phyloP scores from a whole-genome alignment of 2,113 vertebrate species.

The Psephotus haematonotus region DNA sequence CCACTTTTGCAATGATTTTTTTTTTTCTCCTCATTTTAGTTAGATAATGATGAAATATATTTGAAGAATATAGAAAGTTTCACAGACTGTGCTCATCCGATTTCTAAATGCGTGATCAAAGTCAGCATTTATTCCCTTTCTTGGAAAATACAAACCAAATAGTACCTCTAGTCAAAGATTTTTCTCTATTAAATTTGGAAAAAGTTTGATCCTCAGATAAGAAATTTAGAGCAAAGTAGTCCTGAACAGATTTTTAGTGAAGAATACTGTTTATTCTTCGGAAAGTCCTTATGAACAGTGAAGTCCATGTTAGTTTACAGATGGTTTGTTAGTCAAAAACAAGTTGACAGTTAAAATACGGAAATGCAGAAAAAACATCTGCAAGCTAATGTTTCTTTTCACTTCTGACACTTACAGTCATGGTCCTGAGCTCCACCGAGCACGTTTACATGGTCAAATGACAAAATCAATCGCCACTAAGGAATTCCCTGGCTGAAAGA shows the following conservation, averaged over 20 bases:
- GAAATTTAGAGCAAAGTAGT: not conserved
- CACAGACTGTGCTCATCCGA: not conserved
- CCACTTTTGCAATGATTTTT: not conserved
- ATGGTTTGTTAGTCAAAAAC: not conserved
- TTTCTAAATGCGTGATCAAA: not conserved
- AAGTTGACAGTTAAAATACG: not conserved
- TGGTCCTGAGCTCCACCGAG: not conserved
- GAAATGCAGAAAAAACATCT: not conserved
- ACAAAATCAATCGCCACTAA: not conserved
- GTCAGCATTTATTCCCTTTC: not conserved
- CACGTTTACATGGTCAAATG: not conserved
- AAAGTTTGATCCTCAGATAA: not conserved
- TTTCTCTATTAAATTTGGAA: not conserved
- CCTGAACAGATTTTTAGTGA: not conserved
- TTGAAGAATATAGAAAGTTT: not conserved
- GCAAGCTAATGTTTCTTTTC: not conserved
- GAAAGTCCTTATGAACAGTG: not conserved
- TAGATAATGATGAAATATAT: not conserved
- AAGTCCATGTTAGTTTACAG: not conserved
- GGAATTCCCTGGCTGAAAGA: constrained; percentile 32
- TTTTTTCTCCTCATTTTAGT: not conserved
- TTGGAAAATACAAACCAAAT: not conserved
- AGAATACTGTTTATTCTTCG: not conserved
- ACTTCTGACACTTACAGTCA: not conserved
- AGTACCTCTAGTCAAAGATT: not conserved